These are phyloP conservation scores for Trachythela sp. DNA, from an alignment of 64 coral and sea anemone genomes.

Conservation along the genomic window DNA sequence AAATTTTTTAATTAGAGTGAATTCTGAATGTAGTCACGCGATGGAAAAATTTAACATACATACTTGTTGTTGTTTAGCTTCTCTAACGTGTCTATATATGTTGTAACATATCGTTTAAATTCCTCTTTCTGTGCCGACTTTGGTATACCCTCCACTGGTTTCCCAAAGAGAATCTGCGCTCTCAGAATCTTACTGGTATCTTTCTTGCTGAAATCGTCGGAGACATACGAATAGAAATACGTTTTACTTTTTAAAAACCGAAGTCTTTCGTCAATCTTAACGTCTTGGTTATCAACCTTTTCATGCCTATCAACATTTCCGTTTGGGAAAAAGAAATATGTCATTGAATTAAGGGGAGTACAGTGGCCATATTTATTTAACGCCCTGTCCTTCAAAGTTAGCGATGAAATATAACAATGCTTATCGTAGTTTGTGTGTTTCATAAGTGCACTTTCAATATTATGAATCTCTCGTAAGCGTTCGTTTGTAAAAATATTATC, in stretches of 20 bases:
- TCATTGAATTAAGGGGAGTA: conserved; percentile 73
- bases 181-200: conserved; percentile 65
- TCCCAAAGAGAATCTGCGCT: conserved; percentile 80
- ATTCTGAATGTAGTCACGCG: no score
- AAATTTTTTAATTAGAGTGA: no score
- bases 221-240: conserved; percentile 80
- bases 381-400: conserved; percentile 44
- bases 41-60: conserved; percentile 38
- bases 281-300: conserved; percentile 1
- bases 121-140: conserved; percentile 11
- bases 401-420: conserved; percentile 61
- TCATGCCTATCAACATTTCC: conserved; percentile 58
- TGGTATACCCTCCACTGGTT: neutral
- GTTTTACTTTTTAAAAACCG: conserved; percentile 63
- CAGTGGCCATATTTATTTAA: conserved; percentile 51
- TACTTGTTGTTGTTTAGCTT: conserved; percentile 37
- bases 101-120: conserved; percentile 5
- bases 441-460: conserved; percentile 72
- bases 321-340: conserved; percentile 78
- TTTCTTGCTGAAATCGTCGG: conserved; percentile 62
- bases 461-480: conserved; percentile 56
- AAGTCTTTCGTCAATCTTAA: conserved; percentile 54
- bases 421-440: conserved; percentile 51
- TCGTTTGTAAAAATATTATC: conserved; percentile 88
- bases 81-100: conserved; percentile 5